Conservation (phyloP, 2,888 invertebrate species). For the Diaprepes abbreviatus region DNA sequence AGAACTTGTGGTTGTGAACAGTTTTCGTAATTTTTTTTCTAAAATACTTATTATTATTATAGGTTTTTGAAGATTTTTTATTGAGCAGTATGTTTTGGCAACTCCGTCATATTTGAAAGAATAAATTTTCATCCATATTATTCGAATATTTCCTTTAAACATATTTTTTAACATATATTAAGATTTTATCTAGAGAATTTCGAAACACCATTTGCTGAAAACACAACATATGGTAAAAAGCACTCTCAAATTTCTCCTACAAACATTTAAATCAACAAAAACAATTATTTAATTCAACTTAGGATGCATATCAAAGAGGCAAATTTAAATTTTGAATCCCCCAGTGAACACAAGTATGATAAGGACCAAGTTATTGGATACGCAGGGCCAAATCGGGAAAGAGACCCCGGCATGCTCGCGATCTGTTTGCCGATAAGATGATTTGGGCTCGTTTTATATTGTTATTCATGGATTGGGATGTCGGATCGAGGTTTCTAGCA, state of each 20-base stretch:
- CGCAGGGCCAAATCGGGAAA: slow-evolving; percentile 42
- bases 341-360: slow-evolving; percentile 42
- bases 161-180: too few relatives aligned
- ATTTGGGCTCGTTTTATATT: slow-evolving; percentile 54
- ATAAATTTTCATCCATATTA: too few relatives aligned
- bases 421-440: slow-evolving; percentile 59
- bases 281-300: slow-evolving; percentile 35
- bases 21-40: too few relatives aligned
- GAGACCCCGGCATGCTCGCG: slow-evolving; percentile 58
- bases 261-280: slow-evolving; percentile 38
- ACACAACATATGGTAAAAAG: slow-evolving; percentile 23
- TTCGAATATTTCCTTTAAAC: too few relatives aligned
- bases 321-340: slow-evolving; percentile 55
- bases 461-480: slow-evolving; percentile 59
- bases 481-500: slow-evolving; percentile 55
- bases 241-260: slow-evolving; percentile 29
- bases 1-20: too few relatives aligned
- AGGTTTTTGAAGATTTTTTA: too few relatives aligned
- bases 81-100: too few relatives aligned
- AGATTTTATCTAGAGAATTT: slow-evolving; percentile 6
- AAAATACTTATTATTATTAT: too few relatives aligned
- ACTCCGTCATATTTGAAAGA: too few relatives aligned
- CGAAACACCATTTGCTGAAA: slow-evolving; percentile 14
- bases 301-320: slow-evolving; percentile 53
- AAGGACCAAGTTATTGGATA: slow-evolving; percentile 54